Conservation (phyloP, 2,113 vertebrate species). For the Anhinga rufa region DNA sequence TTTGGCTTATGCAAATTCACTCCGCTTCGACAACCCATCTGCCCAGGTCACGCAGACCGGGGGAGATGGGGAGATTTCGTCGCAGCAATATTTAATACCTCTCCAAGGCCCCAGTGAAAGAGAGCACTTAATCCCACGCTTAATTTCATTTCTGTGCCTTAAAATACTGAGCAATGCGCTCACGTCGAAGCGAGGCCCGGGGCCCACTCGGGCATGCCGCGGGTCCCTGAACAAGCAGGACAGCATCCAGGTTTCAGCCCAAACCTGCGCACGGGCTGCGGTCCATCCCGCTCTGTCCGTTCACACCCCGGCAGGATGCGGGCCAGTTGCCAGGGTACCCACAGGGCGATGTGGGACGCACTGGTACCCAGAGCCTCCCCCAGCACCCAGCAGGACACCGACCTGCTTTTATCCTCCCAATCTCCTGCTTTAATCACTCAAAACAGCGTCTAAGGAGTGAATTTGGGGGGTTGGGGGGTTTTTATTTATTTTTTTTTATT, state of each 20-base stretch:
- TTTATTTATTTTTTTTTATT: background rate
- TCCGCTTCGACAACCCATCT: background rate
- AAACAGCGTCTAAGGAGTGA: rapidly evolving
- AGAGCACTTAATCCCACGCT: background rate
- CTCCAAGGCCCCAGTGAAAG: background rate
- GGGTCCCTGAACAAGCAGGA: background rate
- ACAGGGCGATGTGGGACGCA: background rate
- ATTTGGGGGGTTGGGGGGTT: background rate
- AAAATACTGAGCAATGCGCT: background rate
- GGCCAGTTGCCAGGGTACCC: background rate
- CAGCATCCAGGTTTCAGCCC: background rate
- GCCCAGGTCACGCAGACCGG: background rate
- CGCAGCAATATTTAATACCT: background rate
- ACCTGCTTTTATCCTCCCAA: background rate
- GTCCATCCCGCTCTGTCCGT: background rate
- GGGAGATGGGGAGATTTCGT: background rate
- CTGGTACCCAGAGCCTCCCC: background rate
- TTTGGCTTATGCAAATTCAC: background rate
- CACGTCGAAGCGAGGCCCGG: background rate
- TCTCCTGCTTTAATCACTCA: background rate
- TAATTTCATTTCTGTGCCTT: background rate
- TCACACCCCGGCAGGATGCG: background rate
- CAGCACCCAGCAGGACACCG: rapidly evolving
- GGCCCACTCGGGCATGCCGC: rapidly evolving
- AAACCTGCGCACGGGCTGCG: rapidly evolving